Base-by-base conservation (phyloP, 2,888 invertebrate species). In the Amaurobius ferox region DNA sequence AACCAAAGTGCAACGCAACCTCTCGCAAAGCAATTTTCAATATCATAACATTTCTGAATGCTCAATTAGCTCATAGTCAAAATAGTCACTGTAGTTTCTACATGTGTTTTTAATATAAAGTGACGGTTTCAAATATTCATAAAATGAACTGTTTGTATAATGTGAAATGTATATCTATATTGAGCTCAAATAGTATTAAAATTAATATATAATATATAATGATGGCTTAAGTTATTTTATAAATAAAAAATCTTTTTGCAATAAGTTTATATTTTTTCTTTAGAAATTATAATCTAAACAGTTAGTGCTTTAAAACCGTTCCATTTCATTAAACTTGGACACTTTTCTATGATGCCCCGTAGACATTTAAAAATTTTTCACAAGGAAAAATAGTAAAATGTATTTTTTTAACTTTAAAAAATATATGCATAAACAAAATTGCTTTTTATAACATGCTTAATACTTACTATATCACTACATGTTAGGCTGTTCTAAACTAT, bases 41-140 rank as follows among this genome's bases (percentile, higher is more conserved):
- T 55, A 55, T 55, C 55, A 55, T 55, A 55, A 44, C 40, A 39
- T 32, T 74, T 73, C 32, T 28, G 66, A 85, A 32, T 85, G 83
- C 83, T 85, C 83, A 85, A 85, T 85, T 85, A 85, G 83, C 29
- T 76, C 32, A 44, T 74, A 78, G 83, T 55, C 32, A 77, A 76
- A 78, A 40, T 72, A 67, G 71, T 71, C 35, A 73, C 64, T 35
- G 62, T 73, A 73, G 73, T 35, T 73, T 39, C 13, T 62, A 44
- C 26, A 61, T 40, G 55, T 39, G 30, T 74, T 80, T 72, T 64
- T 68, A 39, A 76, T 66, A 71, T 28, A 40, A 62, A 79, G 30
- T 48, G 23, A 44, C 9, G 30, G 55, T 67, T 85, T 85, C 40
- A 32, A 64, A 32, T 40, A 72, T 72, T 28, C 64, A 48, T 66